Evolutionary conservation across 2,888 invertebrate genomes (phyloP), one percentile per base, ranked within the genome.

Genomic region (Acanthosoma haemorrhoidale): DNA sequence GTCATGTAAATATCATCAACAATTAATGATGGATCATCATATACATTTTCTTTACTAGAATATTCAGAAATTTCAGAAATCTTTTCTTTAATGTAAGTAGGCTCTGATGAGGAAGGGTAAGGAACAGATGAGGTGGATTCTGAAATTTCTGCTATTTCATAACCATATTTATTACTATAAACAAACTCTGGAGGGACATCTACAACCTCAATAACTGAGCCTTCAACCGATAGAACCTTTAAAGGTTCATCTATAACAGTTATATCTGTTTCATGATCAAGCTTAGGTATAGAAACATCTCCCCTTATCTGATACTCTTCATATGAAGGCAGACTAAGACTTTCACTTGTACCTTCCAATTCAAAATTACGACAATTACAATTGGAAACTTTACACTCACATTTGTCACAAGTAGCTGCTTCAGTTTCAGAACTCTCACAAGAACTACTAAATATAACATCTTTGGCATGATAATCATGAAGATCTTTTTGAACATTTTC

Each of bases 1-100:
- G 77, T 79, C 81, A 82, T 81, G 13, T 78, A 76, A 57, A 82
- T 81, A 75, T 81, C 80, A 32, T 80, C 78, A 61, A 74, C 69
- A 36, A 74, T 34, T 15, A 74, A 60, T 3, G 72, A 31, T 21
- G 61, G 43, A 51, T 63, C 64, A 4, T 38, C 16, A 29, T n/a
- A 51, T 13, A 25, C 25, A 51, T 25, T 29, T 25, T 51, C 51
- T n/a, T 25, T 4, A 25, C 25, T n/a, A 6, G 21, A 25, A n/a
- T 25, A 51, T 25, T 51, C 25, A 25, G 39, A 18, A 69, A 34
- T 21, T 63, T 69, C 21, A 15, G 21, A 8, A 38, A 25, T 31
- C 61, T 68, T 36, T 38, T 68, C 4, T 60, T 36, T 15, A 59
- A 64, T 5, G 15, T 36, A 36, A 32, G 41, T 25, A 51, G 31